phyloP scores from a whole-genome alignment of 2,797 vertebrate genomes.

The Ambastaia sidthimunki region DNA sequence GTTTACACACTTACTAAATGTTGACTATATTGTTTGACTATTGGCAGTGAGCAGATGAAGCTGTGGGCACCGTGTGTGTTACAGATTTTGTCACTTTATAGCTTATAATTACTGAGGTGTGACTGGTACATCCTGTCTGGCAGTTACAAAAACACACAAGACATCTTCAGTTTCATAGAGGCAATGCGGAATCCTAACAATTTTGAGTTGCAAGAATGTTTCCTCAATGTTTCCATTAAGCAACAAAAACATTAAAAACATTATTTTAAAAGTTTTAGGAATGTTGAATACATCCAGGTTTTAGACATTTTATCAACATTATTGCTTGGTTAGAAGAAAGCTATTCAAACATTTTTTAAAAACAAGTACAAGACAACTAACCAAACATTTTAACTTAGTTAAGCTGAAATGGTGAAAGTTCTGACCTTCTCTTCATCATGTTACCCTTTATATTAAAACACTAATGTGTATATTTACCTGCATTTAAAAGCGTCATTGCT shows the following conservation, averaged over 20 bases:
- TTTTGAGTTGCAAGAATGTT: too few relatives aligned
- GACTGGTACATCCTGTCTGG: neutral
- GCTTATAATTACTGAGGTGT: neutral
- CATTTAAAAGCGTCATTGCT: neutral
- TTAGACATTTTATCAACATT: too few relatives aligned
- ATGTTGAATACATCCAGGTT: too few relatives aligned
- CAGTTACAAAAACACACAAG: too few relatives aligned
- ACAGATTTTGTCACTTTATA: neutral
- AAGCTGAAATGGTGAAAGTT: neutral
- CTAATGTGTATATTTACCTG: too few relatives aligned
- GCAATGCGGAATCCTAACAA: neutral
- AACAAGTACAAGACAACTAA: too few relatives aligned
- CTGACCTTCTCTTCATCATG: neutral
- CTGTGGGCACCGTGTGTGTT: neutral
- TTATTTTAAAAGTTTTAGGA: too few relatives aligned
- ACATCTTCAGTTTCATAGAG: neutral
- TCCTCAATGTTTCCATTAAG: too few relatives aligned
- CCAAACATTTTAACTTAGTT: neutral
- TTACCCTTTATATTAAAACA: too few relatives aligned
- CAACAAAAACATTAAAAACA: too few relatives aligned
- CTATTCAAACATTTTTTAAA: too few relatives aligned
- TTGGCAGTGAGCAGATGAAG: neutral
- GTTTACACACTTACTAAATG: neutral
- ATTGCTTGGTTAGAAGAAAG: too few relatives aligned
- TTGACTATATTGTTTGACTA: neutral